Conservation (phyloP, 2,888 invertebrate genomes). For the Torymus tubicola region DNA sequence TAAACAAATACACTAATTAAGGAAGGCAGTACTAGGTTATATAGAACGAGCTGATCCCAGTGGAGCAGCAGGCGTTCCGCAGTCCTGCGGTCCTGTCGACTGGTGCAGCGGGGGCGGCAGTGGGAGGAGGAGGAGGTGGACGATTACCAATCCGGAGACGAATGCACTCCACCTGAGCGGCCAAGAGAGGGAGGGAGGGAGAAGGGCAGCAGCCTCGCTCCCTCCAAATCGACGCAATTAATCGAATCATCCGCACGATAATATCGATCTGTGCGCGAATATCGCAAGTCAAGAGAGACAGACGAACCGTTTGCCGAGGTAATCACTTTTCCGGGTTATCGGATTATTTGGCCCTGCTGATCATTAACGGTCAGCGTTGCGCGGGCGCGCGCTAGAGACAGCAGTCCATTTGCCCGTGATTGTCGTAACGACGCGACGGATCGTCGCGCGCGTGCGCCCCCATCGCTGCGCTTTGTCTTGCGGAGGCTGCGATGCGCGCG, state of each 20-base stretch:
- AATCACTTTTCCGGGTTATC: slow-evolving; percentile 47
- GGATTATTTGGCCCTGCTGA: slow-evolving; percentile 35
- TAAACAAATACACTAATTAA: slow-evolving; percentile 40
- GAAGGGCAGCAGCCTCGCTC: neutral
- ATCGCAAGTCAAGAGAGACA: slow-evolving; percentile 22
- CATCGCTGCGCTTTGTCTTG: no score
- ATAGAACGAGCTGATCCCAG: no score
- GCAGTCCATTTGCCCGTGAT: slow-evolving; percentile 18
- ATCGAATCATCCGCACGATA: slow-evolving; percentile 38
- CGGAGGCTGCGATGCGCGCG: no score
- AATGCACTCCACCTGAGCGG: slow-evolving; percentile 4
- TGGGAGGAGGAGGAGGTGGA: no score
- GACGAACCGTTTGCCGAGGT: slow-evolving; percentile 20
- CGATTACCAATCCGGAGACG: slow-evolving; percentile 40
- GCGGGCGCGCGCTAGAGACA: neutral
- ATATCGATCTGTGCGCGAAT: slow-evolving; percentile 30
- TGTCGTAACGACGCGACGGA: slow-evolving; percentile 7
- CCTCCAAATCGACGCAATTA: slow-evolving; percentile 28
- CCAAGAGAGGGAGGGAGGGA: neutral
- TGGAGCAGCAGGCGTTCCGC: slow-evolving; percentile 27
- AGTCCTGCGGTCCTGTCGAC: slow-evolving; percentile 29
- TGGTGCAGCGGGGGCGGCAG: neutral
- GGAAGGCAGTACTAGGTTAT: neutral
- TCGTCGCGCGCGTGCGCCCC: neutral
- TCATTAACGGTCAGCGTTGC: no score